phyloP scores from a whole-genome alignment of 2,888 invertebrate species.

The Phengaris arion region DNA sequence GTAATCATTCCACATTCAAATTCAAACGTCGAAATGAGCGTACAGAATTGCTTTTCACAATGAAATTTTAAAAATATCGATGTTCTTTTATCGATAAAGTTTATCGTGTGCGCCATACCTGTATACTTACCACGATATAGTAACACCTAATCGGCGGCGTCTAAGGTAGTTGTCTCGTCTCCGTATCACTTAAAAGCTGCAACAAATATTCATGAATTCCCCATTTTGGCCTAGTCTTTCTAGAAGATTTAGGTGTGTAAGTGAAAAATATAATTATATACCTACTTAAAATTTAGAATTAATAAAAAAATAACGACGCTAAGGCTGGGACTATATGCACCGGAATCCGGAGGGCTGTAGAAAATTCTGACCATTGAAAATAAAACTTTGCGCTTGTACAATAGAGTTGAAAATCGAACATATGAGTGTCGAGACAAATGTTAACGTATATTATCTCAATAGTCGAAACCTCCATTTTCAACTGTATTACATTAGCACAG shows the following conservation, averaged over 20 bases:
- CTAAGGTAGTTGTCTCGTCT: conserved; percentile 59
- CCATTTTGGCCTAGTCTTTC: conserved; percentile 64
- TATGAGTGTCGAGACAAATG: no score
- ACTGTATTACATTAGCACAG: no score
- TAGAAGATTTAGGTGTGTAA: conserved; percentile 43
- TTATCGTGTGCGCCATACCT: conserved; percentile 36
- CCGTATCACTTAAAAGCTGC: conserved; percentile 74
- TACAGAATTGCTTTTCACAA: not conserved
- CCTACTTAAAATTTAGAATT: no score
- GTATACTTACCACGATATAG: conserved; percentile 67
- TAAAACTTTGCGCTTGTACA: no score
- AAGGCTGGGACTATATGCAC: no score
- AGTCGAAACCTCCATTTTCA: no score
- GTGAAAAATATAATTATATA: no score
- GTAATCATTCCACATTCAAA: conserved; percentile 28
- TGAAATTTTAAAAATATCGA: conserved; percentile 6
- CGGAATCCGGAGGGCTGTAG: no score
- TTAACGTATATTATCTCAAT: no score
- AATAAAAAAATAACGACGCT: no score
- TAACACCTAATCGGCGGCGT: conserved; percentile 59
- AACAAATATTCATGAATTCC: conserved; percentile 79
- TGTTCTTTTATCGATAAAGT: conserved; percentile 3
- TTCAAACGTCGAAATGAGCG: conserved; percentile 18
- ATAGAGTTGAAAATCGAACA: no score
- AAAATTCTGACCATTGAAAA: no score